These are phyloP conservation scores for Lacerta viridis DNA, from an alignment of 2,797 vertebrate genomes.

Conservation along the genomic window DNA sequence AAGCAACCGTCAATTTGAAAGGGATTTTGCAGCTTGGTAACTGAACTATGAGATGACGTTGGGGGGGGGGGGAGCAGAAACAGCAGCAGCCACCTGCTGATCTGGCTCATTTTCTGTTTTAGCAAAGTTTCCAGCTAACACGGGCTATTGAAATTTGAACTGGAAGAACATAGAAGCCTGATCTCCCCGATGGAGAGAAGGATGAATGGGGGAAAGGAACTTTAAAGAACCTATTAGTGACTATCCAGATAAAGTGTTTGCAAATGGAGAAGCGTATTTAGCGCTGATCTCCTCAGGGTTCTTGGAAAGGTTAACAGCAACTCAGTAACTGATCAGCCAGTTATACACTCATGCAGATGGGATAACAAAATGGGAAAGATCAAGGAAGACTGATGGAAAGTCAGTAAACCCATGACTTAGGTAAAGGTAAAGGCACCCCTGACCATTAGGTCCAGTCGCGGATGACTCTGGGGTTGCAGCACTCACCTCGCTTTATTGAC, in stretches of 20 bases:
- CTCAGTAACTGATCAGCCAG: background rate
- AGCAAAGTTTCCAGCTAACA: background rate
- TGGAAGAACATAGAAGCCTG: background rate
- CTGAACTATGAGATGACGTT: background rate
- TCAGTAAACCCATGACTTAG: background rate
- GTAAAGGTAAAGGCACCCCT: no score
- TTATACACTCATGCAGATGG: no score
- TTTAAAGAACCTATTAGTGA: background rate
- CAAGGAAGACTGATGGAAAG: background rate
- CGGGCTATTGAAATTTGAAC: background rate
- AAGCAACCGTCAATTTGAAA: constrained; percentile 16
- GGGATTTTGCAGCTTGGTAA: constrained; percentile 20
- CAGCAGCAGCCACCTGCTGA: background rate
- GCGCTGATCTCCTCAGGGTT: background rate
- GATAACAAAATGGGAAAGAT: background rate
- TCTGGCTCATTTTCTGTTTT: background rate
- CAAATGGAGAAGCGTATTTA: background rate
- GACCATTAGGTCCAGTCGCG: no score
- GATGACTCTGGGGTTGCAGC: no score
- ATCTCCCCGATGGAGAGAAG: background rate
- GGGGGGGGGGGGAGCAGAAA: background rate
- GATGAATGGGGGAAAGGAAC: background rate
- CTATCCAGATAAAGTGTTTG: background rate
- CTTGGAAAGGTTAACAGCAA: background rate
- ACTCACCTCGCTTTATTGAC: no score